Evolutionary conservation across 30 jellyfish, hydroid and myxozoan genomes (phyloP).

Genomic region (Cassiopea andromeda): DNA sequence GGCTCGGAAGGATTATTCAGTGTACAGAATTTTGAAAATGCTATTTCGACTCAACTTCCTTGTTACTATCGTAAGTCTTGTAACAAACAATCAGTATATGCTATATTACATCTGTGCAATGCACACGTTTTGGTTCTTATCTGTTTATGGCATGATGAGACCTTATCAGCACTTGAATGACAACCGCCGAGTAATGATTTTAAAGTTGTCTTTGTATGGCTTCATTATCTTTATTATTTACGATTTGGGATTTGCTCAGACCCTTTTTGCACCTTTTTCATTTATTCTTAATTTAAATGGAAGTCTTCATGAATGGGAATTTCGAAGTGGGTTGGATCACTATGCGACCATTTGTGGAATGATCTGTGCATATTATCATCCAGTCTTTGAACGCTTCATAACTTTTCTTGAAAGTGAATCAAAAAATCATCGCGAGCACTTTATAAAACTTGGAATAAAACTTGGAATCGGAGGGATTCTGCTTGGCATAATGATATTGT

Average conservation of each 20-base stretch:
- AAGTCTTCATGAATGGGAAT: conserved; percentile 91
- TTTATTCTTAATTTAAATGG: conserved; percentile 63
- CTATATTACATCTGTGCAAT: conserved; percentile 95
- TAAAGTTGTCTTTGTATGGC: conserved; percentile 74
- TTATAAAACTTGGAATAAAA: conserved; percentile 4
- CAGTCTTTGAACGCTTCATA: conserved; percentile 69
- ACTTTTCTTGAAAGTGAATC: conserved; percentile 44
- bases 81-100: conserved; percentile 88
- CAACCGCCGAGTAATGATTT: conserved; percentile 66
- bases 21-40: conserved; percentile 84
- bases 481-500: conserved; percentile 13
- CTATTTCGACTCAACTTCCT: conserved; percentile 88
- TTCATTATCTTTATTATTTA: conserved; percentile 57
- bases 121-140: conserved; percentile 96
- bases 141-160: conserved; percentile 98
- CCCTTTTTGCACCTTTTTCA: conserved; percentile 79
- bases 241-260: conserved; percentile 82
- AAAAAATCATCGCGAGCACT: not conserved
- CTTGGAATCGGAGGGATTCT: conserved; percentile 16
- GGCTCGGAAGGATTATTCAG: conserved; percentile 90
- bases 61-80: conserved; percentile 69
- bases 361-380: conserved; percentile 94
- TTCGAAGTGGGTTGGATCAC: conserved; percentile 93
- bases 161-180: conserved; percentile 92
- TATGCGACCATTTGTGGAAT: conserved; percentile 91